These are phyloP conservation scores for Pagrus major DNA, from an alignment of 2,113 vertebrate species.

Conservation along the genomic window DNA sequence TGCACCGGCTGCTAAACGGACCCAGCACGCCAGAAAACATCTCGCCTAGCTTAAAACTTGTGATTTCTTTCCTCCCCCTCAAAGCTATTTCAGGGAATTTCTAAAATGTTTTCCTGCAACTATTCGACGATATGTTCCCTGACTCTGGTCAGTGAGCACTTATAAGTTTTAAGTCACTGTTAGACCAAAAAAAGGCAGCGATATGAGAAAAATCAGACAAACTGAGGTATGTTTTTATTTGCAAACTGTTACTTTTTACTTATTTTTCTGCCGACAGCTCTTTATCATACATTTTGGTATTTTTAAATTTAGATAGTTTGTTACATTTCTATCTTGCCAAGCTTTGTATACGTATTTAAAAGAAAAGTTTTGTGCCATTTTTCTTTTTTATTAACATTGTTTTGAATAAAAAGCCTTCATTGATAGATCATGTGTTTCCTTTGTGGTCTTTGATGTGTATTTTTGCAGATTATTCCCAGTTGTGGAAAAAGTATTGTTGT, in stretches of 20 bases:
- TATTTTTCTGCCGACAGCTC: slow-evolving; percentile 25
- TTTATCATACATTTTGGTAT: slow-evolving; percentile 27
- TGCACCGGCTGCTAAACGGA: slow-evolving; percentile 87
- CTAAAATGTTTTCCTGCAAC: background rate
- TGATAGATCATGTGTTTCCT: background rate
- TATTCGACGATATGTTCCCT: slow-evolving; percentile 7
- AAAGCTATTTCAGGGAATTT: slow-evolving; percentile 17
- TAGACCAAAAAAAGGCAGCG: background rate
- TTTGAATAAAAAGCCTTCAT: slow-evolving; percentile 76
- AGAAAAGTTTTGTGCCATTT: slow-evolving; percentile 5
- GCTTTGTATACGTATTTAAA: slow-evolving; percentile 70
- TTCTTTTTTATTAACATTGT: slow-evolving; percentile 48
- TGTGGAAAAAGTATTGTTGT: background rate
- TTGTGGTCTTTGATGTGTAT: slow-evolving; percentile 2
- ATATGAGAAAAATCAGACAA: slow-evolving; percentile 18
- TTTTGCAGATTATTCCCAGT: background rate
- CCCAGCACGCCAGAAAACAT: background rate
- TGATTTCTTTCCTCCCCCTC: slow-evolving; percentile 32
- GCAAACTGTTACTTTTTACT: slow-evolving; percentile 78
- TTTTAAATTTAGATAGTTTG: slow-evolving; percentile 60
- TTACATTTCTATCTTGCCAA: slow-evolving; percentile 73
- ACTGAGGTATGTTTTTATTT: slow-evolving; percentile 17
- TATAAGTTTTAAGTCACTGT: background rate
- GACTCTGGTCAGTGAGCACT: background rate
- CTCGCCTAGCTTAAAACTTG: slow-evolving; percentile 32